Base-by-base conservation (phyloP, 2,797 vertebrate species). In the Lycodopsis pacificus region DNA sequence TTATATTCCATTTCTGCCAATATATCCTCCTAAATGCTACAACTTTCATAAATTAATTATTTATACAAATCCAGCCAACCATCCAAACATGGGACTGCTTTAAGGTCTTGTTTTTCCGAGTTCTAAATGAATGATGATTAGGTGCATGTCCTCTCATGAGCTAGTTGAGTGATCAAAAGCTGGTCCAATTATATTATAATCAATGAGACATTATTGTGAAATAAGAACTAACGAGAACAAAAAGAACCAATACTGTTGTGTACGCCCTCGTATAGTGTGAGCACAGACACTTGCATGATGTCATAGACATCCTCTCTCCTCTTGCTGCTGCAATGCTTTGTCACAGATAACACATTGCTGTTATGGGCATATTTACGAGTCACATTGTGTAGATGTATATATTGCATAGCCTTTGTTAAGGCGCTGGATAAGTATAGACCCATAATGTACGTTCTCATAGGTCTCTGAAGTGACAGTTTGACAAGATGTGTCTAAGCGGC, bases 401-500 rank as follows among this genome's bases (percentile, higher is more conserved):
- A 44, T 72, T 15, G 44, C 51, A 30, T 14, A 59, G 48, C 48
- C 17, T 72, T 68, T 77, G 42, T 65, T 59, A 32, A 12, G 5
- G 34, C 32, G n/a, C 8, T 36, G 54, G 46, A 63, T 65, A 70
- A 75, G 11, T 56, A 73, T 62, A 49, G n/a, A 42, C 25, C 15
- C 65, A 70, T 5, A 61, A 49, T 56, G 67, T 75, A 48, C 36
- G 27, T 71, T 71, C 40, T 51, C 30, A 17, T 65, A 77, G 72
- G 67, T 77, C 76, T 82, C 27, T 79, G 73, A 85, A 80, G 62
- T 86, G 88, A 93, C 84, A 89, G 77, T 76, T 79, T 89, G 88
- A 91, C 84, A 90, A 73, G 73, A 86, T 76, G 84, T 84, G 85
- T 87, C 77, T 65, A 76, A 88, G 86, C 73, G 62, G 86, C 85